These are phyloP conservation scores for Solea senegalensis DNA, from an alignment of 2,113 vertebrate genomes.

Conservation along the genomic window DNA sequence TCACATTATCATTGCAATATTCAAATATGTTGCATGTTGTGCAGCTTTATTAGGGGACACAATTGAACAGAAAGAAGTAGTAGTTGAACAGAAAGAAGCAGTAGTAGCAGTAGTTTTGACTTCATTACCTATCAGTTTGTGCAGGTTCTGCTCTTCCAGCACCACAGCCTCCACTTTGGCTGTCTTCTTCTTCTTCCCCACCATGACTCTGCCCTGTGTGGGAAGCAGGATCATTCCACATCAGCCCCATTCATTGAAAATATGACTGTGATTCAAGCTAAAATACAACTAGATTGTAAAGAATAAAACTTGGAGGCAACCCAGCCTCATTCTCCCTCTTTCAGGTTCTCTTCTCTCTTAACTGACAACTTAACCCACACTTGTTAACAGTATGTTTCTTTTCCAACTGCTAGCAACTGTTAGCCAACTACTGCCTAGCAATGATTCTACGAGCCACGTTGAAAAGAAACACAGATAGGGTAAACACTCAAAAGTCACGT, in stretches of 20 bases:
- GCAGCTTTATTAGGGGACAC: too few relatives aligned
- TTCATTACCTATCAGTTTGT: slow-evolving; percentile 82
- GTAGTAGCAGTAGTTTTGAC: neutral
- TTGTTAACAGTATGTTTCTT: too few relatives aligned
- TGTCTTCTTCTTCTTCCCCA: slow-evolving; percentile 93
- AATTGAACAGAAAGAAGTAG: too few relatives aligned
- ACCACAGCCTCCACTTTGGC: slow-evolving; percentile 84
- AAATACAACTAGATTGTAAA: neutral
- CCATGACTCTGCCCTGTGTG: slow-evolving; percentile 81
- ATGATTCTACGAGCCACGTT: neutral
- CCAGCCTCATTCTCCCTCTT: neutral
- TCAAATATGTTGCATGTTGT: too few relatives aligned
- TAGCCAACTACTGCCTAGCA: slow-evolving; percentile 12
- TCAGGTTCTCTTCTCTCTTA: too few relatives aligned
- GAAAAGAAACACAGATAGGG: neutral
- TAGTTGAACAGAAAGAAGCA: too few relatives aligned
- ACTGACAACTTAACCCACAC: too few relatives aligned
- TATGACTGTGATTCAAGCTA: too few relatives aligned
- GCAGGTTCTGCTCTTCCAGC: slow-evolving; percentile 81
- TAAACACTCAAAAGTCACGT: neutral
- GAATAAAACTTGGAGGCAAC: too few relatives aligned
- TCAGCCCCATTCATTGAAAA: neutral
- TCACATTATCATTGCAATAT: too few relatives aligned
- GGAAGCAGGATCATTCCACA: neutral
- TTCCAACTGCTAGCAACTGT: neutral